Evolutionary conservation across 23 tunicate genomes (phyloP), one percentile per base, ranked within the genome.

Genomic region (Ciona savignyi): DNA sequence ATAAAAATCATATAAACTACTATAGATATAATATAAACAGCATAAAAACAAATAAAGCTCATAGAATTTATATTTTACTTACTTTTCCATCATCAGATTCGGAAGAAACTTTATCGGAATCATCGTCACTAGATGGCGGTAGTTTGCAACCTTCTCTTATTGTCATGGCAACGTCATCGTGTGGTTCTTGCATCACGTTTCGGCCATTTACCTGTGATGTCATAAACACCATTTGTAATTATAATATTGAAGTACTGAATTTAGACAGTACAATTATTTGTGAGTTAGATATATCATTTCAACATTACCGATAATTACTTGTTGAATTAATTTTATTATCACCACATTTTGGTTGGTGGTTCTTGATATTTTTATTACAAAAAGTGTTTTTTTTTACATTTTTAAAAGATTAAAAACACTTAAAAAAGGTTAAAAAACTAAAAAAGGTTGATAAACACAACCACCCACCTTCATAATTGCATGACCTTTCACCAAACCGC

Each of bases 401-500:
- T 49, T 49, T 49, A 49, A 49, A 49, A 49, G 20, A 11, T 15
- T 49, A 11, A 11, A 49, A 49, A 20, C 61, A 11, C 20, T 49
- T 49, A 49, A 49, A 15, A 49, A 20, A 49, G 61, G 15, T 49
- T 49, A 49, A 49, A 11, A 65, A 19, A 11, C 9, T 65, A 25
- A 19, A 19, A n/a, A n/a, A 65, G 25, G 20, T 24, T 9, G 9
- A 49, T 11, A 4, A 42, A 72, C 9, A 30, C 15, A 6, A 65
- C 4, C 56, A 3, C 77, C 24, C 49, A 91, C 97, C 85, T 80
- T 91, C 3, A 91, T 25, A 25, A 91, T 80, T 3, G 97, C 86
- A 33, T 91, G 97, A 1, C 97, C 97, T 72, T 89, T 85, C 15
- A 91, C 97, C 30, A 91, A 72, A 1, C 97, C 97, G 32, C 78